Conservation (phyloP, 2,888 invertebrate genomes). For the Platycnemis pennipes region DNA sequence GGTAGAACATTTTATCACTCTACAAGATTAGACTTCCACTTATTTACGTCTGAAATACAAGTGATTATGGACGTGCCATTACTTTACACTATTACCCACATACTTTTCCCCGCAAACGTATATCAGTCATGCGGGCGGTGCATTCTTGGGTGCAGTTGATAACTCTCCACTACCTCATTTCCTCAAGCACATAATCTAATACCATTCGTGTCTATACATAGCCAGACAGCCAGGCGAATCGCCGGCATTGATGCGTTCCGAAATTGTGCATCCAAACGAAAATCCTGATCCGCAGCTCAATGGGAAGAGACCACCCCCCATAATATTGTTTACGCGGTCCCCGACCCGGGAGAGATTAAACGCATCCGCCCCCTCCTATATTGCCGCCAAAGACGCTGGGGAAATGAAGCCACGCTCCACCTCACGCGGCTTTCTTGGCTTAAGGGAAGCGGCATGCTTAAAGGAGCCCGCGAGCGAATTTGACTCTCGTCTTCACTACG, state of each 20-base stretch:
- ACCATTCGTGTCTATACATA: background rate
- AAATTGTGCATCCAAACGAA: background rate
- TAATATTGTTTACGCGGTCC: background rate
- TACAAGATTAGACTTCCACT: too few relatives aligned
- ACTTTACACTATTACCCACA: too few relatives aligned
- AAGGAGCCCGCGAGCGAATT: constrained; percentile 20
- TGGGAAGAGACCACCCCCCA: background rate
- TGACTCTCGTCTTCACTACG: background rate
- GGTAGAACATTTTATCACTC: too few relatives aligned
- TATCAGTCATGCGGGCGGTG: too few relatives aligned
- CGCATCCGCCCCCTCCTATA: background rate
- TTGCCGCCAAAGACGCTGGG: background rate
- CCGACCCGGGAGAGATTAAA: background rate
- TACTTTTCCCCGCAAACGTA: too few relatives aligned
- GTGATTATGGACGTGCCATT: too few relatives aligned
- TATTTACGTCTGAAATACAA: too few relatives aligned
- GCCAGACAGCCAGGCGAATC: background rate
- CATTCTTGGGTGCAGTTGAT: too few relatives aligned
- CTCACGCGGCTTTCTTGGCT: background rate
- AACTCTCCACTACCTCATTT: too few relatives aligned
- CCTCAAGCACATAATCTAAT: background rate
- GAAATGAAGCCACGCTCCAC: background rate
- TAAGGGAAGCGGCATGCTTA: background rate
- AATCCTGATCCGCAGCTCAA: background rate
- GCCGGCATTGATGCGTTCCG: background rate